phyloP scores from a whole-genome alignment of 2,797 vertebrate species.

The Monodelphis domestica region DNA sequence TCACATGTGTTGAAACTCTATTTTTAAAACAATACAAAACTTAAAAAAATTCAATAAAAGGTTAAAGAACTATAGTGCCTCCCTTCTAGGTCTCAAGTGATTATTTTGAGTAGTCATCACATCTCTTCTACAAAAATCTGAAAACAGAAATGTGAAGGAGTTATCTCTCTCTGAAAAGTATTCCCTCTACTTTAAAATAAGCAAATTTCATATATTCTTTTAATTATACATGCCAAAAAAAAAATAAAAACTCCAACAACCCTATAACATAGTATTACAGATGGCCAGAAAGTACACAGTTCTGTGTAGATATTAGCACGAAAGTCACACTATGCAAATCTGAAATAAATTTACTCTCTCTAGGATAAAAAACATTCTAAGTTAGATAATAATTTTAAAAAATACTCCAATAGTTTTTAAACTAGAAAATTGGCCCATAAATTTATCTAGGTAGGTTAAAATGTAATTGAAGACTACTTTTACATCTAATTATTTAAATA shows the following conservation, averaged over 20 bases:
- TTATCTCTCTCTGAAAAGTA: not conserved
- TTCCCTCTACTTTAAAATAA: not conserved
- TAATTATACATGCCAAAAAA: not conserved
- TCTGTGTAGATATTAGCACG: not conserved
- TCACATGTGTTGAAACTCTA: too few relatives aligned
- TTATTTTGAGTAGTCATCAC: not conserved
- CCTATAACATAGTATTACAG: not conserved
- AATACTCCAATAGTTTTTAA: not conserved
- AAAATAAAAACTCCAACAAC: not conserved
- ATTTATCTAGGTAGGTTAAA: conserved; percentile 22
- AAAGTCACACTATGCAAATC: conserved; percentile 44
- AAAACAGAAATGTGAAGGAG: too few relatives aligned
- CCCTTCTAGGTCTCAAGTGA: not conserved
- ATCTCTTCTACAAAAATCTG: not conserved
- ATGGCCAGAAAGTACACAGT: not conserved
- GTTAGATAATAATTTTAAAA: conserved; percentile 44
- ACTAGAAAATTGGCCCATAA: conserved; percentile 5
- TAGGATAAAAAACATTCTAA: not conserved
- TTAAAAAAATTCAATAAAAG: conserved; percentile 1
- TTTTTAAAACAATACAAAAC: conserved; percentile 38
- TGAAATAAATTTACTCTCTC: not conserved
- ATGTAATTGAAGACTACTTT: not conserved
- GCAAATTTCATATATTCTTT: not conserved
- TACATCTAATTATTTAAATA: not conserved
- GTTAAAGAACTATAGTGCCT: not conserved